Evolutionary conservation across 2,113 vertebrate genomes (phyloP).

Genomic region (Leptosomus discolor): DNA sequence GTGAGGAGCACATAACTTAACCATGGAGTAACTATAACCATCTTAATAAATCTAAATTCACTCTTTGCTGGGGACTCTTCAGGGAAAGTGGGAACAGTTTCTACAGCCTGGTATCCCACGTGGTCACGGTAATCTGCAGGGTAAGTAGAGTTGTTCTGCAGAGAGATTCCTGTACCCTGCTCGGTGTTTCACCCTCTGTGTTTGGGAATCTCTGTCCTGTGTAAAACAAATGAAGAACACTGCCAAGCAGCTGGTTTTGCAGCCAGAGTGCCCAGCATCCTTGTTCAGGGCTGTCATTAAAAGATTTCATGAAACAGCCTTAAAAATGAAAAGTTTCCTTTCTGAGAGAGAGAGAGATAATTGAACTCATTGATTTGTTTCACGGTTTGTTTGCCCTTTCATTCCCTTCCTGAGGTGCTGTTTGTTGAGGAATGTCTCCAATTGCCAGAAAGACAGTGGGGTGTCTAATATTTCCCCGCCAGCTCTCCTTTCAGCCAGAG

Average conservation of each 20-base stretch:
- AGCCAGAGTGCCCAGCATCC: neutral
- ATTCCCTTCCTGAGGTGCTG: constrained; percentile 76
- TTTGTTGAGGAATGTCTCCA: constrained; percentile 83
- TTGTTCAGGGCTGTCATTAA: constrained; percentile 37
- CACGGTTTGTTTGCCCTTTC: constrained; percentile 79
- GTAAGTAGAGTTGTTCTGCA: neutral
- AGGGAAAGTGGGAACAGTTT: neutral
- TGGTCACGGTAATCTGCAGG: neutral
- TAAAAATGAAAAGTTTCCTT: constrained; percentile 74
- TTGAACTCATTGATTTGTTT: constrained; percentile 84
- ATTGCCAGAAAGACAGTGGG: constrained; percentile 79
- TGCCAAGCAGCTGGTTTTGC: constrained; percentile 10
- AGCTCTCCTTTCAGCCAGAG: constrained; percentile 80
- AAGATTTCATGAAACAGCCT: constrained; percentile 62
- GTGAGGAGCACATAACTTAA: neutral
- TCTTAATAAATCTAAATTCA: constrained; percentile 26
- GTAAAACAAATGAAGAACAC: constrained; percentile 17
- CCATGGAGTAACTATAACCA: neutral
- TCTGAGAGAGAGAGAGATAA: constrained; percentile 71
- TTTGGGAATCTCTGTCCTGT: neutral
- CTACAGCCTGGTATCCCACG: neutral
- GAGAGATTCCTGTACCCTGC: neutral
- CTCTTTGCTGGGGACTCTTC: neutral
- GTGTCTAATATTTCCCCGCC: constrained; percentile 77
- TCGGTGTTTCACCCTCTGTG: neutral